Evolutionary conservation across 1,140 invertebrate genomes (phyloP).

Genomic region (Rhopalosiphum padi): DNA sequence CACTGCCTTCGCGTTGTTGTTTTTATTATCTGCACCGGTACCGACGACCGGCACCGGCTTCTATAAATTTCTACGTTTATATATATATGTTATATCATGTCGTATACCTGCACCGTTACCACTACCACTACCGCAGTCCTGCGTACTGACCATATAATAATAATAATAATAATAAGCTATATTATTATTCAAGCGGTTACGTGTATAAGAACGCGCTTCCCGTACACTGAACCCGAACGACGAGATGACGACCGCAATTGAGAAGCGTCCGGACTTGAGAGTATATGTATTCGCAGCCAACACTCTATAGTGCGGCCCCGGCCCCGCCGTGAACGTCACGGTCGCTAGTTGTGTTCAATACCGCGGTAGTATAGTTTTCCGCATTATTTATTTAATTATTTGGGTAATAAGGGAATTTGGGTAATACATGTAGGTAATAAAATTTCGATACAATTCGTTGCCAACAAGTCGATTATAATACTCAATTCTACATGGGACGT

Average conservation of each 20-base stretch:
- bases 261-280: background rate
- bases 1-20: background rate
- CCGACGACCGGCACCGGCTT: background rate
- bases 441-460: background rate
- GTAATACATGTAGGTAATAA: background rate
- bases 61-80: background rate
- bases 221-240: conserved; percentile 47
- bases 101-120: background rate
- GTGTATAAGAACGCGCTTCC: background rate
- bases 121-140: background rate
- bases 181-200: background rate
- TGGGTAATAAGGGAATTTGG: too few relatives aligned
- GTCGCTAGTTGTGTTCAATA: background rate
- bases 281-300: background rate
- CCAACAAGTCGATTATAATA: background rate
- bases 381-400: background rate
- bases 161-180: background rate
- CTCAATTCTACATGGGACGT: background rate
- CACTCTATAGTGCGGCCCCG: background rate
- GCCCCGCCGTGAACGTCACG: background rate
- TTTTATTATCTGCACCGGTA: background rate
- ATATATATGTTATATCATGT: background rate
- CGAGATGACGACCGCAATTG: background rate
- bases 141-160: background rate
- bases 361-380: background rate